Evolutionary conservation across 2,797 vertebrate genomes (phyloP).

Genomic region (Eospalax fontanierii): DNA sequence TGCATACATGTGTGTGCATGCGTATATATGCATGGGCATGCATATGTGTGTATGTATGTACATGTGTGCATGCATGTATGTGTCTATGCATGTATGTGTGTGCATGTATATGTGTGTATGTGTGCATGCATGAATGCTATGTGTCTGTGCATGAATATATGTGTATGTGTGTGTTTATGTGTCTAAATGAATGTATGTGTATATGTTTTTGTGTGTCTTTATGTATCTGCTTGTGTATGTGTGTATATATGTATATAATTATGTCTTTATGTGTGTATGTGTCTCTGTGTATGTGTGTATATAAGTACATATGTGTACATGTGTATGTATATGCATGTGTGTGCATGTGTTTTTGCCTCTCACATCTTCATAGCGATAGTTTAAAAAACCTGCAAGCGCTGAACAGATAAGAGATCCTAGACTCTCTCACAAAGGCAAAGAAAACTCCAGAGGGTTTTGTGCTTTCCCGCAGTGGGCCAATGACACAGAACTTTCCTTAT

Average conservation of each 20-base stretch:
- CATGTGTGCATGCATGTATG: not conserved
- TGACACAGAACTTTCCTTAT: not conserved
- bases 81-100: not conserved
- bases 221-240: not conserved
- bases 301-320: not conserved
- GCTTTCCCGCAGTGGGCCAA: not conserved
- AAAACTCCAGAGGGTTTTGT: not conserved
- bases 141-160: not conserved
- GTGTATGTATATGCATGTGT: rapidly evolving
- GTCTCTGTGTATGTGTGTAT: not conserved
- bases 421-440: not conserved
- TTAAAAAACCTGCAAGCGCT: not conserved
- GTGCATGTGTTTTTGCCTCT: not conserved
- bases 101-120: not conserved
- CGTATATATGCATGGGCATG: not conserved
- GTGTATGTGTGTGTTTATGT: not conserved
- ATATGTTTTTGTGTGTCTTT: not conserved
- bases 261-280: not conserved
- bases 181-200: not conserved
- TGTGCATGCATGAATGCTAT: too few relatives aligned
- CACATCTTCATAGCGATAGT: not conserved
- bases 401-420: not conserved
- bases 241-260: not conserved
- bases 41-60: not conserved
- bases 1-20: rapidly evolving